Base-by-base conservation (phyloP, 2,888 invertebrate genomes). In the Ischnura elegans region DNA sequence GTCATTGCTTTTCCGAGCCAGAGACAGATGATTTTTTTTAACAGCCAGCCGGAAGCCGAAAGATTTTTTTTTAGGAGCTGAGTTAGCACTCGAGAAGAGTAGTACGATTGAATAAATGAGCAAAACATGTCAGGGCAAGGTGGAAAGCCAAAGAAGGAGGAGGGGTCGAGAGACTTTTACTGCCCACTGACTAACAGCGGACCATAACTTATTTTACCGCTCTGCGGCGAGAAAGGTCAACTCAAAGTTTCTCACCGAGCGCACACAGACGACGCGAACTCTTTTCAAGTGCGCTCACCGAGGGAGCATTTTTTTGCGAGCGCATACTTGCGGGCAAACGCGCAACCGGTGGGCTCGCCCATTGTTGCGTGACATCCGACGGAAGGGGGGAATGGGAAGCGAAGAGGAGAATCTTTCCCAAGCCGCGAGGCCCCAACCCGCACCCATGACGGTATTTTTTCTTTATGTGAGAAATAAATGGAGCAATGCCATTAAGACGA, bases 221-320 rank as follows among this genome's bases (percentile, higher is more conserved):
- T 76, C 76, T 76, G 76, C 76, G 76, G 76, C 76, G 76, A 36
- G 76, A 76, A 76, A 76, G 76, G 76, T 76, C 76, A 36, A 76
- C 76, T 76, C 6, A 29, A 76, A 5, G 76, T 76, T 76, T 76
- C 76, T 36, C 76, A 76, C 25, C 76, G 36, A 76, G 36, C 76
- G 76, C 13, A 76, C 76, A 4, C 36, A 25, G 29, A 13, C 61
- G 2, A 61, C n/a, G n/a, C n/a, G n/a, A n/a, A n/a, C n/a, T n/a
- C n/a, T n/a, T 21, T 10, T 6, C 76, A 61, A n/a, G 29, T 76
- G 36, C 76, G 76, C 36, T 36, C 76, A 10, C 36, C 25, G 2
- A 76, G 25, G 16, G 76, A 10, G 51, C 29, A 16, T 76, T 76
- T 76, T n/a, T 76, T 76, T 76, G 1, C 36, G 76, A 51, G 16